Evolutionary conservation across 2,888 invertebrate species (phyloP).

Genomic region (Myopa tessellatipennis): DNA sequence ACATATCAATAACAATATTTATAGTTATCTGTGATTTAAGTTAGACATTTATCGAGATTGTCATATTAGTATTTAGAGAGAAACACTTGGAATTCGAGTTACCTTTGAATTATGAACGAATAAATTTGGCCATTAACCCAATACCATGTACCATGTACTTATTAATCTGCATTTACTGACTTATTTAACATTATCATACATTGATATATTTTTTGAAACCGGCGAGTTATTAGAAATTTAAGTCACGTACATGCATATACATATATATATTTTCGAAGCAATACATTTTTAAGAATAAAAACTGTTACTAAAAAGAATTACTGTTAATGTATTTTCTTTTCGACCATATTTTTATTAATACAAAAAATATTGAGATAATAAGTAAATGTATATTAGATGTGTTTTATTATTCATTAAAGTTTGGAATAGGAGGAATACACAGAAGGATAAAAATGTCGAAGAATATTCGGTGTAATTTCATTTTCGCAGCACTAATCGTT

Average conservation of each 20-base stretch:
- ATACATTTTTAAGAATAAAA: constrained; percentile 5
- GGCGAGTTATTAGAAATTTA: not conserved
- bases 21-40: constrained; percentile 66
- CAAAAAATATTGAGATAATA: no score
- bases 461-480: no score
- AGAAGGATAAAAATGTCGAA: no score
- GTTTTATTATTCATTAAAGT: no score
- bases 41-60: constrained; percentile 55
- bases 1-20: constrained; percentile 38
- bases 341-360: no score
- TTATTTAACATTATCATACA: not conserved
- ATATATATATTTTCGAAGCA: not conserved
- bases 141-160: constrained; percentile 1
- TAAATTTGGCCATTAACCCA: not conserved
- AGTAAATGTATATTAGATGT: no score
- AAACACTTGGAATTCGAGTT: not conserved
- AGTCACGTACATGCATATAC: not conserved
- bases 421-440: no score
- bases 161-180: not conserved
- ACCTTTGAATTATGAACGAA: not conserved
- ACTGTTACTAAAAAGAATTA: not conserved
- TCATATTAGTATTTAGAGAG: constrained; percentile 1
- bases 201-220: not conserved
- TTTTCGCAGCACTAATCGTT: no score
- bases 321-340: not conserved